These are phyloP conservation scores for Gonioctena quinquepunctata DNA, from an alignment of 1,140 invertebrate species.

Conservation along the genomic window DNA sequence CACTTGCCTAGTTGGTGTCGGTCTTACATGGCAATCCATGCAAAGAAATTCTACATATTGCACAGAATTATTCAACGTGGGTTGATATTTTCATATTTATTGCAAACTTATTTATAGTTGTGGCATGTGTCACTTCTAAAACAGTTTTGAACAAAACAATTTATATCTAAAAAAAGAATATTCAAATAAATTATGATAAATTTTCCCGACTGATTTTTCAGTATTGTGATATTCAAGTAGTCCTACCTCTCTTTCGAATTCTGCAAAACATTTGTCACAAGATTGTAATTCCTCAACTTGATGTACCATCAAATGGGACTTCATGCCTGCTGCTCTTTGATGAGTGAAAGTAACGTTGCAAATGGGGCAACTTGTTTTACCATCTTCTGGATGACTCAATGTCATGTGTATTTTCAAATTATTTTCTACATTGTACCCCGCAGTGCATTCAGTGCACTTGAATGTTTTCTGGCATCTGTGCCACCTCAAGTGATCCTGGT, in stretches of 20 bases:
- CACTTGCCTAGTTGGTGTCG: too few species aligned
- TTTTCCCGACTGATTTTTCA: too few species aligned
- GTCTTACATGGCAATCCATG: too few species aligned
- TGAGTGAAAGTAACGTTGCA: constrained; percentile 63
- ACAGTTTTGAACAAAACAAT: too few species aligned
- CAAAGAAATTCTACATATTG: too few species aligned
- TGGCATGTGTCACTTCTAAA: too few species aligned
- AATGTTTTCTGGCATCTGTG: constrained; percentile 69
- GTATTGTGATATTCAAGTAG: too few species aligned
- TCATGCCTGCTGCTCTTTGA: constrained; percentile 69
- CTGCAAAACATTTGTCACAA: constrained; percentile 71
- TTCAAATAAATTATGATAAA: too few species aligned
- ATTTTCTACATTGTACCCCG: constrained; percentile 67
- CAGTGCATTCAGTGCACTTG: constrained; percentile 64
- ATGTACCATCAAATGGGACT: constrained; percentile 72
- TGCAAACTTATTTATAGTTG: too few species aligned
- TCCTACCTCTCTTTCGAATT: constrained; percentile 70
- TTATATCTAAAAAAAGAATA: too few species aligned
- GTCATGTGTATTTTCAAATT: constrained; percentile 65
- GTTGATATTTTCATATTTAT: too few species aligned
- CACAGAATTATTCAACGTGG: too few species aligned
- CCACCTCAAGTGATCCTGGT: constrained; percentile 32
- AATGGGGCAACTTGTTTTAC: constrained; percentile 66
- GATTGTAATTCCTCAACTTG: constrained; percentile 70
- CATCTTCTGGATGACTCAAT: constrained; percentile 59